Evolutionary conservation across 2,888 invertebrate genomes (phyloP).

Genomic region (Cynaeus angustus): DNA sequence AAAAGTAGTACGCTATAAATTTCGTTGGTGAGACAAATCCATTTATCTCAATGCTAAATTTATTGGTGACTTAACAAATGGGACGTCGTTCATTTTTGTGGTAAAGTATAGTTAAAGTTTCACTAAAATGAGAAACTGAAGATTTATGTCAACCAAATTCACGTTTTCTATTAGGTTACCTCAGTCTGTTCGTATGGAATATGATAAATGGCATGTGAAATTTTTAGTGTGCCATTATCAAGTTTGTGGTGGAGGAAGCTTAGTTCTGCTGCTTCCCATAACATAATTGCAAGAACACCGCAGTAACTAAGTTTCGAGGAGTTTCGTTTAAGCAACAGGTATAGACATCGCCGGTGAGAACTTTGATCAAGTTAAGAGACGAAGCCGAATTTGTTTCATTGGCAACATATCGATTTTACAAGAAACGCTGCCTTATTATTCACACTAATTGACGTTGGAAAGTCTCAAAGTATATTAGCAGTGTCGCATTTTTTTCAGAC

Average conservation of each 20-base stretch:
- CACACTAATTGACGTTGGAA: too few species aligned
- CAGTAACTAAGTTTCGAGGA: background rate
- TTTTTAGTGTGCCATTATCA: background rate
- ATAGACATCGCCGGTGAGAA: background rate
- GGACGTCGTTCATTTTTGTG: background rate
- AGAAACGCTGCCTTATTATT: too few species aligned
- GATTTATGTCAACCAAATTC: too few species aligned
- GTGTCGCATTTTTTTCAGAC: too few species aligned
- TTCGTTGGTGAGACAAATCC: slow-evolving; percentile 1
- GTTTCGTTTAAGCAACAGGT: slow-evolving; percentile 1
- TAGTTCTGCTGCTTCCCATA: background rate
- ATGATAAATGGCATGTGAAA: too few species aligned
- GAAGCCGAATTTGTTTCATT: background rate
- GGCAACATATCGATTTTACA: background rate
- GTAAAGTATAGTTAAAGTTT: too few species aligned
- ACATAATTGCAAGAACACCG: slow-evolving; percentile 3
- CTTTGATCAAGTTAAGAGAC: background rate
- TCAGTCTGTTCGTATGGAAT: too few species aligned
- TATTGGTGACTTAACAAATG: slow-evolving; percentile 1
- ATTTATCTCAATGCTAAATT: slow-evolving; percentile 6
- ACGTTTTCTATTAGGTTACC: too few species aligned
- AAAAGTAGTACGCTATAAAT: slow-evolving; percentile 8
- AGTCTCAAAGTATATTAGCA: too few species aligned
- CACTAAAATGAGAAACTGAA: too few species aligned
- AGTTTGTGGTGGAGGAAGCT: background rate